Evolutionary conservation across 2,113 vertebrate species (phyloP), one percentile per base, ranked within the genome.

Genomic region (Cololabis saira): DNA sequence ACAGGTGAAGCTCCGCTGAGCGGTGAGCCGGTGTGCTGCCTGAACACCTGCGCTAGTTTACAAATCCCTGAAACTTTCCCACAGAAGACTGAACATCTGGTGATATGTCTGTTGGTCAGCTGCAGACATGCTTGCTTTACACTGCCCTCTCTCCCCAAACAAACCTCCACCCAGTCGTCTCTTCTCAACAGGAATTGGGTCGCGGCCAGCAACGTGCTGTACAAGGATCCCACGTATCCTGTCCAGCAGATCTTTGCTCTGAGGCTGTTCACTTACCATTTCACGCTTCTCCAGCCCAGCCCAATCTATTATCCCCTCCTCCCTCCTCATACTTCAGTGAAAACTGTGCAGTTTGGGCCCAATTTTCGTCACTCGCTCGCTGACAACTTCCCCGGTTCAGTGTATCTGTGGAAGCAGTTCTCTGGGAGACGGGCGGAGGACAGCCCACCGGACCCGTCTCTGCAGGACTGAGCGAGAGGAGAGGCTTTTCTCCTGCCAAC

Each of bases 11-110:
- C 52, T 50, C 47, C 1, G 12, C 9, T 12, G 22, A 24, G 55
- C 55, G 1, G 48, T 61, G 9, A 61, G 44, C 27, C 15, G n/a
- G 12, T 22, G 47, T 41, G 71, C 49, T 43, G 12, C 27, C 5
- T 73, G 37, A 63, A 48, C 43, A 22, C 24, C 16, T 61, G 58
- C 5, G 14, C 11, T 24, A n/a, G n/a, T 66, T 30, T 24, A 67
- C 63, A 72, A 30, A 73, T 57, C 42, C 47, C 60, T 55, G 59
- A 45, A 59, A 51, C 7, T 74, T 63, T 71, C 76, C 50, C 30
- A 43, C 13, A 45, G 52, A 56, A 66, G 66, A 53, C 2, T 13
- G 66, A 84, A 83, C 87, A 89, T 87, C 81, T 87, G 82, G 15
- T 33, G 9, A 60, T 60, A 67, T 24, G 71, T 63, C 54, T 64